Evolutionary conservation across 2,797 vertebrate species (phyloP), one percentile per base, ranked within the genome.

Genomic region (Chelonia mydas): DNA sequence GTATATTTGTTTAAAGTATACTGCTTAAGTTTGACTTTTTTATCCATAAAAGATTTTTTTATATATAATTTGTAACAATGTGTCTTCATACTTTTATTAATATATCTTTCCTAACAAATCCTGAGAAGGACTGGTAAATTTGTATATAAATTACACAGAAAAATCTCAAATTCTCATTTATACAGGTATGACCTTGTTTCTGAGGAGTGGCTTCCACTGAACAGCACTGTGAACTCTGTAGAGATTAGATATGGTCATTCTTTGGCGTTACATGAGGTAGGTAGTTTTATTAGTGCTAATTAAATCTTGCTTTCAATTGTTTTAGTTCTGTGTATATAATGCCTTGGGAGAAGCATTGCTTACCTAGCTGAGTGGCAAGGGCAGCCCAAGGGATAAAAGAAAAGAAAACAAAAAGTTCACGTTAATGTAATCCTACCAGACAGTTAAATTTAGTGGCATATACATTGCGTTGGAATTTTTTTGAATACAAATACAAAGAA

Each of bases 161-260:
- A 37, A 50, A 68, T 53, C 83, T 47, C 87, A 2, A 0, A 1
- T 84, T 92, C 94, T 97, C 93, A 11, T 97, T 54, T 93, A 19
- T 85, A 13, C 92, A 99, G 99, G 92, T 99, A 99, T 86, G 99
- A 99, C 96, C 98, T 99, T 55, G 98, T 97, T 92, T 98, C 97
- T 91, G 98, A 98, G 91, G 98, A 98, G 94, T 99, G 99, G 99
- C 97, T 99, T 95, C 93, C 98, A 41, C 98, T 99, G 55, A 98
- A 99, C 93, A 98, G 13, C 82, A 98, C 99, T 1, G 99, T 99
- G 93, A 99, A 99, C 97, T 97, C 97, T 0, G 98, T 99, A 7
- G 98, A 98, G n/a, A 99, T 99, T 7, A 98, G 99, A 97, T 99
- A 99, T 0, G 99, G 99, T 25, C 99, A 99, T 96, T 99, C 99